These are phyloP conservation scores for Phoeniculus purpureus DNA, from an alignment of 2,797 vertebrate species.

Conservation along the genomic window DNA sequence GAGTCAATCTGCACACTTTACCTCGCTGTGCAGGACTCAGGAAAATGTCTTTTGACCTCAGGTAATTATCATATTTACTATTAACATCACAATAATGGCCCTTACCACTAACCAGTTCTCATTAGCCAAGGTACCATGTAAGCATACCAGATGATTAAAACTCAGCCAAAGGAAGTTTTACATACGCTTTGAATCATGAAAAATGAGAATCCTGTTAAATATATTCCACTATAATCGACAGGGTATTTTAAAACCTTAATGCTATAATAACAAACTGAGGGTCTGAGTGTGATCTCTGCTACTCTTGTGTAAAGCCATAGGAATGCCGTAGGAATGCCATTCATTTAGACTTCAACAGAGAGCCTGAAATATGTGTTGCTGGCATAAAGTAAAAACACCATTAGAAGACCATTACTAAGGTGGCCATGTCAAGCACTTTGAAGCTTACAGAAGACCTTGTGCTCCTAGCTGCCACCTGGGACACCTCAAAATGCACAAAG, in stretches of 20 bases:
- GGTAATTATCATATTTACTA: background rate
- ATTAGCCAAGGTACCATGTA: background rate
- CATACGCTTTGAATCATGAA: background rate
- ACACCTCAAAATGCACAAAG: background rate
- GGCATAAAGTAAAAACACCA: background rate
- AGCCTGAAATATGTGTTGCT: background rate
- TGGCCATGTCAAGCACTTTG: background rate
- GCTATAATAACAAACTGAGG: background rate
- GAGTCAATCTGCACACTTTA: background rate
- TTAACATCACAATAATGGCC: background rate
- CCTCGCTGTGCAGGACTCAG: background rate
- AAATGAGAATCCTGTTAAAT: background rate
- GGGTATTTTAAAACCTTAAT: constrained; percentile 13
- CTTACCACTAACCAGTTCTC: background rate
- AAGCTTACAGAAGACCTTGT: background rate
- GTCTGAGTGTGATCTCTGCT: background rate
- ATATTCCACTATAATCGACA: background rate
- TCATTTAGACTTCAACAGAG: background rate
- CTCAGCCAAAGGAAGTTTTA: background rate
- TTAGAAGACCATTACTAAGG: background rate
- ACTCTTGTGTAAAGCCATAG: constrained; percentile 11
- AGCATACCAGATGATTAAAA: background rate
- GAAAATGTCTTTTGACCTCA: background rate
- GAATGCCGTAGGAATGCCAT: background rate
- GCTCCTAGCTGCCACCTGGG: background rate